Conservation (phyloP, 1,140 invertebrate species). For the Gyrodactylus bullatarudis region DNA sequence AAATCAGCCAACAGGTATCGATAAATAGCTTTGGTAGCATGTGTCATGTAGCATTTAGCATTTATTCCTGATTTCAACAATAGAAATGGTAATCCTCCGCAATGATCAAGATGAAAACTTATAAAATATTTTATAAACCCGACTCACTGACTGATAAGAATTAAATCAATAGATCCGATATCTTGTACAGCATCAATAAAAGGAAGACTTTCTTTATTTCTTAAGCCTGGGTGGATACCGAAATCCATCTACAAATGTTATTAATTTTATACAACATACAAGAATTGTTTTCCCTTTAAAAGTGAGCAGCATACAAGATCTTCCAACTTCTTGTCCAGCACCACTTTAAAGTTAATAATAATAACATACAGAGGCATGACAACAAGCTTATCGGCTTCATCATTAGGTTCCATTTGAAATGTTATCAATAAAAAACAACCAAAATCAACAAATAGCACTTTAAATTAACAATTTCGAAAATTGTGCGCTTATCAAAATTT, state of each 20-base stretch:
- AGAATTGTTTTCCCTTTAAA: constrained; percentile 98
- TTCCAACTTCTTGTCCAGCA: constrained; percentile 89
- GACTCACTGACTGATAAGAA: constrained; percentile 65
- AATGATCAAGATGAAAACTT: constrained; percentile 81
- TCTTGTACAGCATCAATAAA: constrained; percentile 74
- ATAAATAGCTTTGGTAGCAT: constrained; percentile 97
- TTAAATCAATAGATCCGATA: constrained; percentile 71
- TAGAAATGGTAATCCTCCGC: constrained; percentile 88
- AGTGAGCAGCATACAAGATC: constrained; percentile 86
- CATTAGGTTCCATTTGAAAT: neutral
- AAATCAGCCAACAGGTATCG: constrained; percentile 73
- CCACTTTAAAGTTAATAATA: constrained; percentile 22
- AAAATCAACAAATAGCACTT: neutral
- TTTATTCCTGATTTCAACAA: constrained; percentile 82
- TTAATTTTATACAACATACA: constrained; percentile 24
- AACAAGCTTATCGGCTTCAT: neutral
- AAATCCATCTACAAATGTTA: constrained; percentile 38
- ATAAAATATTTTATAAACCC: constrained; percentile 7
- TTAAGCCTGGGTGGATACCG: constrained; percentile 85
- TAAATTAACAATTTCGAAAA: neutral
- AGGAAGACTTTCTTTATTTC: constrained; percentile 77
- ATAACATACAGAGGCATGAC: constrained; percentile 1
- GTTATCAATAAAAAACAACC: too few species aligned
- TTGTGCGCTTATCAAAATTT: neutral
- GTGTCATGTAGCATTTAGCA: constrained; percentile 94